Conservation (phyloP, 2,113 vertebrate species). For the Xiphias gladius region DNA sequence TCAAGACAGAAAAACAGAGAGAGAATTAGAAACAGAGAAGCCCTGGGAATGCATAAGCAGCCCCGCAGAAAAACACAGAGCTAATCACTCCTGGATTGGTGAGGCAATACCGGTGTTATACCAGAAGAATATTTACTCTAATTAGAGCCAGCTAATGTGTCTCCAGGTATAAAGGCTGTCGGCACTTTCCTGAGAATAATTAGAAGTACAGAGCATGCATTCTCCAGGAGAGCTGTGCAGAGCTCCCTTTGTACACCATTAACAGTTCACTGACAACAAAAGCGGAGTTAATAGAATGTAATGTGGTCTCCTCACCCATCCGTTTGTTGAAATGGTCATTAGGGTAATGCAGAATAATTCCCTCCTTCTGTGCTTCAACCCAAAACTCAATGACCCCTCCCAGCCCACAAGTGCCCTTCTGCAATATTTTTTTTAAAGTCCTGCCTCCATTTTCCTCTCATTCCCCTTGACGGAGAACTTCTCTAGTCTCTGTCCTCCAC, state of each 20-base stretch:
- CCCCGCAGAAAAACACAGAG: constrained; percentile 54
- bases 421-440: not conserved
- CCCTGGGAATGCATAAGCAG: constrained; percentile 38
- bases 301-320: constrained; percentile 67
- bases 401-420: constrained; percentile 40
- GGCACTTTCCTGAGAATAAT: constrained; percentile 72
- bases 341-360: constrained; percentile 69
- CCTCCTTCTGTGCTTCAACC: constrained; percentile 60
- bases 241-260: constrained; percentile 71
- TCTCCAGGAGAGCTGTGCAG: constrained; percentile 67
- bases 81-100: constrained; percentile 52
- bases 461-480: constrained; percentile 11
- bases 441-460: constrained; percentile 22
- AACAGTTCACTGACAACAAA: constrained; percentile 75
- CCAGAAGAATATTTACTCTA: constrained; percentile 77
- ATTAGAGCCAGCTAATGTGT: constrained; percentile 80
- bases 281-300: constrained; percentile 71
- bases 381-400: constrained; percentile 59
- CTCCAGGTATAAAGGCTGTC: constrained; percentile 76
- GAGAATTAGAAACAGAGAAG: constrained; percentile 45
- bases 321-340: constrained; percentile 73
- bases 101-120: constrained; percentile 58
- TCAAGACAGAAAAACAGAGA: constrained; percentile 51
- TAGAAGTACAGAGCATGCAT: constrained; percentile 62
- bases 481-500: constrained; percentile 33